A percentile compares a stretch with the other conserved stretches of the same genome.
phyloP scores from a whole-genome alignment of 2,113 vertebrate species.

The Mionectes macconnelli region DNA sequence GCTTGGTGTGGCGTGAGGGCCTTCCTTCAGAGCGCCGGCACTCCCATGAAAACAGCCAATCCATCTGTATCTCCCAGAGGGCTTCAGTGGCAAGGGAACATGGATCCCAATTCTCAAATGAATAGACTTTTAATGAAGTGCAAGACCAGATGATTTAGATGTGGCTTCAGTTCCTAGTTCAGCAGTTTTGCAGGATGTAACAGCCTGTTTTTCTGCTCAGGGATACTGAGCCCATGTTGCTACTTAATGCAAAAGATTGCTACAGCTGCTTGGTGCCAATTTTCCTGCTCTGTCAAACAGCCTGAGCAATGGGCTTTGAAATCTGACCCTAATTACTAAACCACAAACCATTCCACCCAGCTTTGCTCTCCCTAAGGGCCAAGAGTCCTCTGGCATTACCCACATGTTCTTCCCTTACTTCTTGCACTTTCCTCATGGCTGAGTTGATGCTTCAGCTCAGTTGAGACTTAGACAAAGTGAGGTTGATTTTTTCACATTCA shows the following conservation, averaged over 20 bases:
- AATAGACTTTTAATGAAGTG: background rate
- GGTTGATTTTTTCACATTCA: background rate
- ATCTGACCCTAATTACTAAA: background rate
- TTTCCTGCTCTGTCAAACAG: background rate
- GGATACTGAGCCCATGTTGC: background rate
- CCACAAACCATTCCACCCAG: background rate
- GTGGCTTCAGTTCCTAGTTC: background rate
- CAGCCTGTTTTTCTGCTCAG: background rate
- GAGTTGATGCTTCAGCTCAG: background rate
- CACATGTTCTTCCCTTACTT: background rate
- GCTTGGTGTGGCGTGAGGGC: background rate
- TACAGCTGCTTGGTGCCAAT: background rate
- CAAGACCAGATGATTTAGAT: background rate
- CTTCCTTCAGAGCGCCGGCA: accelerated
- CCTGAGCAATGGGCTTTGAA: background rate
- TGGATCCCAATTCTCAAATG: background rate
- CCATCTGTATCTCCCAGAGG: background rate
- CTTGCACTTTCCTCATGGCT: accelerated
- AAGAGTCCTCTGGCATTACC: background rate
- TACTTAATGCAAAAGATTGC: background rate
- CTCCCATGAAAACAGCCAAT: background rate
- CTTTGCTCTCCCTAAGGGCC: background rate
- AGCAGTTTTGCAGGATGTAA: background rate
- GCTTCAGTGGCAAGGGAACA: background rate
- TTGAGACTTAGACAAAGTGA: background rate